phyloP scores from a whole-genome alignment of 2,888 invertebrate genomes.

The Drosophila greeni region DNA sequence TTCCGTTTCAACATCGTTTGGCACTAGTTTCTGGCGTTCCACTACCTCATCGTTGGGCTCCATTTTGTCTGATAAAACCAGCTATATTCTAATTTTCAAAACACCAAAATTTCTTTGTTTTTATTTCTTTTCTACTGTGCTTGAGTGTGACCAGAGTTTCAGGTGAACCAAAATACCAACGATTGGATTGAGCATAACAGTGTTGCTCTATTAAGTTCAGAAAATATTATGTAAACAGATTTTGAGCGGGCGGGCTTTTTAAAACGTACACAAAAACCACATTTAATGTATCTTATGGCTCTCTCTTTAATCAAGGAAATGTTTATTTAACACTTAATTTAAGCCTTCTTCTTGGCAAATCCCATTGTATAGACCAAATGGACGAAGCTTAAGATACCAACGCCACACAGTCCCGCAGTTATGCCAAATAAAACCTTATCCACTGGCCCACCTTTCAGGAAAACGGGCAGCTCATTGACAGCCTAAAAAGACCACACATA shows the following conservation, averaged over 20 bases:
- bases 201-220: neutral
- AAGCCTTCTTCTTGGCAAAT: constrained; percentile 75
- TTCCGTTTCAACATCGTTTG: constrained; percentile 78
- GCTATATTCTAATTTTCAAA: constrained; percentile 23
- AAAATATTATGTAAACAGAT: neutral
- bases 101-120: constrained; percentile 50
- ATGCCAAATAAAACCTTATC: constrained; percentile 77
- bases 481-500: constrained; percentile 63
- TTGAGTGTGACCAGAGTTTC: constrained; percentile 3
- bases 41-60: constrained; percentile 79
- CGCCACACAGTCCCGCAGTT: constrained; percentile 76
- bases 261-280: neutral
- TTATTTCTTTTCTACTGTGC: constrained; percentile 17
- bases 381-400: constrained; percentile 73
- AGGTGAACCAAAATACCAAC: neutral
- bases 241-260: neutral
- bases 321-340: constrained; percentile 29
- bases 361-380: constrained; percentile 76
- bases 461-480: constrained; percentile 76
- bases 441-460: constrained; percentile 77
- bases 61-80: constrained; percentile 60
- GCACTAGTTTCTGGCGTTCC: constrained; percentile 78
- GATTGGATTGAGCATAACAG: neutral
- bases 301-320: constrained; percentile 23
- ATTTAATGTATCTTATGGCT: neutral